phyloP scores from a whole-genome alignment of 2,888 invertebrate species.

The Tenthredo distinguenda region DNA sequence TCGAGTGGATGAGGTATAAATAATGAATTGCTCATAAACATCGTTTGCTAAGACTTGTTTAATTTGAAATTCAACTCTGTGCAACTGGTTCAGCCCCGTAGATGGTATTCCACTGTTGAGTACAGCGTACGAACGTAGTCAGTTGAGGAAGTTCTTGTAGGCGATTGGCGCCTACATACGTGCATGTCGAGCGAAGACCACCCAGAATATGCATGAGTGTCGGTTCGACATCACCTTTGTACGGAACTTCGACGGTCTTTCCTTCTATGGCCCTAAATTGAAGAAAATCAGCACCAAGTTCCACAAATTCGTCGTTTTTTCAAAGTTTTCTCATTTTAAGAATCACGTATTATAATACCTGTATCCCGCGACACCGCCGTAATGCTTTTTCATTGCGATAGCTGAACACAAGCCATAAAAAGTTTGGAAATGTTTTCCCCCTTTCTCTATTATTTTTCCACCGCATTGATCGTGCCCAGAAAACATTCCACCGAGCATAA shows the following conservation, averaged over 20 bases:
- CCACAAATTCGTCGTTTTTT: too few relatives aligned
- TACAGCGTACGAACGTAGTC: constrained; percentile 95
- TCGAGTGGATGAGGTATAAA: too few relatives aligned
- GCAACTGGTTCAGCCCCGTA: constrained; percentile 75
- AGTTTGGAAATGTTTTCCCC: constrained; percentile 90
- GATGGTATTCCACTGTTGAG: constrained; percentile 91
- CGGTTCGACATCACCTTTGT: constrained; percentile 89
- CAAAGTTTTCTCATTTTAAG: neutral
- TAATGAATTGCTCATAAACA: too few relatives aligned
- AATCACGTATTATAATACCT: constrained; percentile 77
- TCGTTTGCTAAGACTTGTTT: too few relatives aligned
- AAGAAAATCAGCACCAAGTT: neutral
- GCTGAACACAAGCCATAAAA: constrained; percentile 96
- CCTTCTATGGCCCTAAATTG: constrained; percentile 90
- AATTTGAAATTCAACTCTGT: neutral
- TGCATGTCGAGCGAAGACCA: constrained; percentile 94
- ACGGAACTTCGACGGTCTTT: constrained; percentile 93
- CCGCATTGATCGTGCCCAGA: too few relatives aligned
- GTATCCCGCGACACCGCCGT: constrained; percentile 86
- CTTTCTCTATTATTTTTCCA: constrained; percentile 78
- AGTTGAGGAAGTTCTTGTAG: constrained; percentile 90
- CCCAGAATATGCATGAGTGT: constrained; percentile 93
- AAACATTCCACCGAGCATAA: constrained; percentile 83
- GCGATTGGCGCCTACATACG: constrained; percentile 92
- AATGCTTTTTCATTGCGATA: constrained; percentile 94